Base-by-base conservation (phyloP, 53 echinoderm and acorn worm genomes). In the Mesocentrotus franciscanus region DNA sequence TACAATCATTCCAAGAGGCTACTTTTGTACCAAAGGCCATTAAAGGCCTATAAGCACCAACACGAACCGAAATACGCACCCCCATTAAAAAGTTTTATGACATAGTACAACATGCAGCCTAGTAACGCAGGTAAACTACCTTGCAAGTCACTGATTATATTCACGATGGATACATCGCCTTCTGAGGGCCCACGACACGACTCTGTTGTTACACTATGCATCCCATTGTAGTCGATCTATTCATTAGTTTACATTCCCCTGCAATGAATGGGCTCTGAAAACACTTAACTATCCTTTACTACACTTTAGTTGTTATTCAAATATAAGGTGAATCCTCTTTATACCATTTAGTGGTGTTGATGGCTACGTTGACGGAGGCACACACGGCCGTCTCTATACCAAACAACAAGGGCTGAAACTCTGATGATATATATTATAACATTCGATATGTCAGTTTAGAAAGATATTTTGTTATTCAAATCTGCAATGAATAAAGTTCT, bases 281-380 rank as follows among this genome's bases (percentile, higher is more conserved):
- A 91, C 91, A 91, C 91, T 91, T 35, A 33, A 35, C 66, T 1
- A 64, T 35, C 68, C 70, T 39, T 91, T 17, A 62, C 90, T 14
- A 91, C 91, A 62, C 91, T 91, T 91, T 17, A 68, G 70, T 91
- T 91, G 91, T 91, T 91, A 91, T 91, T 91, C 68, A 91, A 91
- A 91, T 91, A 91, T 10, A 62, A n/a, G 91, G 70, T 36, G 91
- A 29, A 58, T 58, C 87, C 87, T 87, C 87, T n/a, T 27, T 58
- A 14, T 20, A 26, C 4, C 59, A 85, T 57, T 83, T 84, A 75
- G 9, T 75, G 7, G 64, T 18, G 64, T 18, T 18, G n/a, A n/a
- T n/a, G 27, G 27, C 2, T 72, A 72, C 27, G 27, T 26, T 27
- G 26, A 72, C 0, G 72, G 72, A 72, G 26, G 18, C 30, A 72